Conservation (phyloP, 2,888 invertebrate genomes). For the Escarpia spicata region DNA sequence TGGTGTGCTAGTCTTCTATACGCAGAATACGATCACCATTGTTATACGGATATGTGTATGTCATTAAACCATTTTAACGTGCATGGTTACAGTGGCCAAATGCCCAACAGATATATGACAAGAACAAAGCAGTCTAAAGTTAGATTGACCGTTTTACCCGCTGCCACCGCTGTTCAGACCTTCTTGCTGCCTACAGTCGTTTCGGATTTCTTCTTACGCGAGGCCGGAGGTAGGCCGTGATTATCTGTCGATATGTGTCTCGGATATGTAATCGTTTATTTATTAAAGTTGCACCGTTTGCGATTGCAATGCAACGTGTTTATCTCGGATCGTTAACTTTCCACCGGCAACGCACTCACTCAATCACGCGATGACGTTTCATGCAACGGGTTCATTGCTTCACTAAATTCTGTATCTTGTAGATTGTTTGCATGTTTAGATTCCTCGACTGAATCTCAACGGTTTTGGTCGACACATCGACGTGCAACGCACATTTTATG, state of each 20-base stretch:
- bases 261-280: conserved; percentile 6
- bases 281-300: not conserved
- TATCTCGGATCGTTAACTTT: not conserved
- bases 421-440: not conserved
- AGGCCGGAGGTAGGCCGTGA: not conserved
- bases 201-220: not conserved
- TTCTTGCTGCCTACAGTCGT: not conserved
- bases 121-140: no score
- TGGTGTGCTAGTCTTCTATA: no score
- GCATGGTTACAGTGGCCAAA: no score
- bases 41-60: no score
- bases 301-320: not conserved
- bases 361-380: not conserved
- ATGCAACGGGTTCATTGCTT: not conserved
- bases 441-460: not conserved
- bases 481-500: not conserved
- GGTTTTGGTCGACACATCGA: not conserved
- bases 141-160: not conserved
- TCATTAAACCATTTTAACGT: no score
- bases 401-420: not conserved
- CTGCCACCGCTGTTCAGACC: not conserved
- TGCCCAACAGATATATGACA: no score
- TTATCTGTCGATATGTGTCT: not conserved
- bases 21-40: no score
- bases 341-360: not conserved